phyloP scores from a whole-genome alignment of 1,140 invertebrate genomes.

The Ceratina calcarata region DNA sequence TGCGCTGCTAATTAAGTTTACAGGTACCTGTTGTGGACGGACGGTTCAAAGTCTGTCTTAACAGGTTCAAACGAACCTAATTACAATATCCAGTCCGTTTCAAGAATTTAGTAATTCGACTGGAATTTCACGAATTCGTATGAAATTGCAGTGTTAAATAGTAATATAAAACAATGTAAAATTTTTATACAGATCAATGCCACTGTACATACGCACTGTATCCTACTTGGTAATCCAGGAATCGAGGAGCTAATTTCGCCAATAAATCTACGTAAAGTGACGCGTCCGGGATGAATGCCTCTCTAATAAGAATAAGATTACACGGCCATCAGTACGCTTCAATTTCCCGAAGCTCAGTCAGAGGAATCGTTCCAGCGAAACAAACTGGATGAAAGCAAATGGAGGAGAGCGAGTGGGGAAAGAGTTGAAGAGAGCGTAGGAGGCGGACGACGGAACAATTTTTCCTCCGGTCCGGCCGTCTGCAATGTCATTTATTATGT shows the following conservation, averaged over 20 bases:
- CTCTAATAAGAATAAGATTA: constrained; percentile 47
- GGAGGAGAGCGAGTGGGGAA: neutral
- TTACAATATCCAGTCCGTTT: neutral
- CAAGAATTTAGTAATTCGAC: neutral
- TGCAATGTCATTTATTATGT: constrained; percentile 69
- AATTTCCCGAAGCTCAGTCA: neutral
- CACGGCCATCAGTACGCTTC: constrained; percentile 31
- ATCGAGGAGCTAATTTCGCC: constrained; percentile 15
- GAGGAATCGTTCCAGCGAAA: constrained; percentile 9
- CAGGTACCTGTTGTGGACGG: constrained; percentile 8
- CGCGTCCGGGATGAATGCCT: constrained; percentile 40
- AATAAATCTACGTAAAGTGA: constrained; percentile 41
- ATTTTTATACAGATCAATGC: too few species aligned
- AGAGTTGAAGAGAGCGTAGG: neutral
- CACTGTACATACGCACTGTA: neutral
- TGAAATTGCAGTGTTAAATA: too few species aligned
- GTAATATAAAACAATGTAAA: too few species aligned
- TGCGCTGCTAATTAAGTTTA: constrained; percentile 20
- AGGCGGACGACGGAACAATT: constrained; percentile 58
- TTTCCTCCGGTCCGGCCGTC: constrained; percentile 61
- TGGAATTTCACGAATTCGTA: too few species aligned
- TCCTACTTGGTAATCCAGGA: neutral
- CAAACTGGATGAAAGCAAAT: neutral
- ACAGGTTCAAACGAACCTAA: neutral
- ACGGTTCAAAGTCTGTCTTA: constrained; percentile 8